A percentile compares a stretch with the other conserved stretches of the same genome.
Evolutionary conservation across 2,888 invertebrate genomes (phyloP).

Genomic region (Tachina lurida): DNA sequence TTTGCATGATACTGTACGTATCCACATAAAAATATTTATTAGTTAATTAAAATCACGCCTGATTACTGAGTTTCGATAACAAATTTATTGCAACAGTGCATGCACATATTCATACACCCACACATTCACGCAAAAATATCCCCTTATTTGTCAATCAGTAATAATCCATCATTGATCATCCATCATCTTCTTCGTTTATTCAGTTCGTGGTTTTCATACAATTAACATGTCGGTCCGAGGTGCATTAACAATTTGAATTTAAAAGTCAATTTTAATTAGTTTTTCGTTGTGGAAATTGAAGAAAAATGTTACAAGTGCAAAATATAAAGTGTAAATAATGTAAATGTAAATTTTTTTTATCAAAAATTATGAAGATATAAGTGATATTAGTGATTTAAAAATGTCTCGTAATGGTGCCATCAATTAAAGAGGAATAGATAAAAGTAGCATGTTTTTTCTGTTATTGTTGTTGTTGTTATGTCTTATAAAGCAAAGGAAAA

Average conservation of each 20-base stretch:
- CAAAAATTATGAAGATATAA: background rate
- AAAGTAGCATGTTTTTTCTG: background rate
- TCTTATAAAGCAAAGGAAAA: background rate
- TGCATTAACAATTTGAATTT: background rate
- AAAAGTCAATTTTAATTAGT: background rate
- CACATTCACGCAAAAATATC: background rate
- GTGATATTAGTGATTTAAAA: background rate
- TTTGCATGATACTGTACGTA: too few relatives aligned
- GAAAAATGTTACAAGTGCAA: background rate
- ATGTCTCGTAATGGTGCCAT: background rate
- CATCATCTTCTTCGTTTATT: constrained; percentile 1
- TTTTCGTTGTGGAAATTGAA: background rate
- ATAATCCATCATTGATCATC: background rate
- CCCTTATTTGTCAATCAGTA: background rate
- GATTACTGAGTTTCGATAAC: background rate
- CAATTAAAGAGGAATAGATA: background rate
- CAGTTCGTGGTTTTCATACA: constrained; percentile 8
- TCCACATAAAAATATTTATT: too few relatives aligned
- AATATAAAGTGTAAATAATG: constrained; percentile 4
- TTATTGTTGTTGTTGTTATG: background rate
- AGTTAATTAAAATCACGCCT: background rate
- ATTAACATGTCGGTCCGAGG: background rate
- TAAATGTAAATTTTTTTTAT: background rate
- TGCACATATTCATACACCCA: background rate
- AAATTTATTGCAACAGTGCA: background rate